phyloP scores from a whole-genome alignment of 2,113 vertebrate species.

The Apaloderma vittatum region DNA sequence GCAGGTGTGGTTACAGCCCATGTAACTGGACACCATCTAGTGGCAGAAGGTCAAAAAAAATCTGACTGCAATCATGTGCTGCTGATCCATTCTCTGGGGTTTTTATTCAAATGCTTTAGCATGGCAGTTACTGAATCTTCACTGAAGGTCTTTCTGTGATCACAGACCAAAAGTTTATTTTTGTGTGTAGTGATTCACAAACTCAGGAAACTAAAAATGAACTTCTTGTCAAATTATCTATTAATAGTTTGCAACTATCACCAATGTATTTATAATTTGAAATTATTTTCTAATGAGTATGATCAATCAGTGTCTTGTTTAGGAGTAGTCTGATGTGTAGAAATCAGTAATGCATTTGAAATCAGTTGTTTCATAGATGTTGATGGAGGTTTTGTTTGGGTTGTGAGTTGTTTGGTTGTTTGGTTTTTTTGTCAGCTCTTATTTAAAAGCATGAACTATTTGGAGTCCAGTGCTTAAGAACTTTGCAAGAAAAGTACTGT shows the following conservation, averaged over 20 bases:
- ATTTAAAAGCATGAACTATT: neutral
- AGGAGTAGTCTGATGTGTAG: neutral
- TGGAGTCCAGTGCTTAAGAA: neutral
- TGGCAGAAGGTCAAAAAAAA: constrained; percentile 25
- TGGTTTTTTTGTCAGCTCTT: neutral
- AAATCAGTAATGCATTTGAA: neutral
- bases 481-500: neutral
- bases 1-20: neutral
- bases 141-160: neutral
- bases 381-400: neutral
- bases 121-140: neutral
- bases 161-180: neutral
- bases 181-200: neutral
- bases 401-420: neutral
- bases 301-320: neutral
- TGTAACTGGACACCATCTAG: neutral
- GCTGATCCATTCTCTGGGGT: neutral
- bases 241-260: neutral
- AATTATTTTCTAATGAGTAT: neutral
- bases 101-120: neutral
- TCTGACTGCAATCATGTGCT: neutral
- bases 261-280: neutral
- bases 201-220: neutral
- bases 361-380: neutral
- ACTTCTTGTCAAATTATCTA: neutral